Evolutionary conservation across 2,113 vertebrate genomes (phyloP).

Genomic region (Cynocephalus volans): DNA sequence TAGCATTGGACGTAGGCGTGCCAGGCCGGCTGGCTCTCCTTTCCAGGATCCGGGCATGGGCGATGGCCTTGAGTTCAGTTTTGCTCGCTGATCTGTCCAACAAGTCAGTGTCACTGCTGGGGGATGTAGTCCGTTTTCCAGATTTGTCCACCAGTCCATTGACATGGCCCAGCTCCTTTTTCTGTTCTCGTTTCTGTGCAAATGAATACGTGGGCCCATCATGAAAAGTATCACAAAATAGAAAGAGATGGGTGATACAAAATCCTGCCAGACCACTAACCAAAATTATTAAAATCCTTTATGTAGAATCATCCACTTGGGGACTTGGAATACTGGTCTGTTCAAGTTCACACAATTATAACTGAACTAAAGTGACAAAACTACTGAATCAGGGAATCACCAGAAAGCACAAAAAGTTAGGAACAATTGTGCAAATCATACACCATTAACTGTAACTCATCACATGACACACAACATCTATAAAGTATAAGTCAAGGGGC

Average conservation of each 20-base stretch:
- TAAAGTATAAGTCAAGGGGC: conserved; percentile 25
- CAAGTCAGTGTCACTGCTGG: conserved; percentile 95
- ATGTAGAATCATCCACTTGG: conserved; percentile 47
- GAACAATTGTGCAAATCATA: conserved; percentile 42
- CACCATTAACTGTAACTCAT: conserved; percentile 43
- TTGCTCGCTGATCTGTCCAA: conserved; percentile 93
- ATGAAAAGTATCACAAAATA: conserved; percentile 71
- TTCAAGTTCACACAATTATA: conserved; percentile 26
- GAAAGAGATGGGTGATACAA: conserved; percentile 37
- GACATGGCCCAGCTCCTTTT: conserved; percentile 95
- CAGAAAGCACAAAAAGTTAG: conserved; percentile 41
- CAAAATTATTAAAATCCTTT: conserved; percentile 39
- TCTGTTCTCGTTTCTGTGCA: conserved; percentile 95
- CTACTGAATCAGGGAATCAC: not conserved
- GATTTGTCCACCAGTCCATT: conserved; percentile 96
- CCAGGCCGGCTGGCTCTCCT: conserved; percentile 95
- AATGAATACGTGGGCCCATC: conserved; percentile 78
- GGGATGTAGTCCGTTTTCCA: conserved; percentile 94
- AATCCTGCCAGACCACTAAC: conserved; percentile 25
- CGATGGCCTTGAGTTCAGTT: conserved; percentile 91
- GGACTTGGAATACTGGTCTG: conserved; percentile 3
- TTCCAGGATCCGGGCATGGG: conserved; percentile 96
- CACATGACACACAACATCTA: conserved; percentile 3
- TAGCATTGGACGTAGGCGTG: conserved; percentile 97
- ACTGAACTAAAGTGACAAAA: conserved; percentile 58